These are phyloP conservation scores for Centropyge bicolor DNA, from an alignment of 2,797 vertebrate genomes.

Conservation along the genomic window DNA sequence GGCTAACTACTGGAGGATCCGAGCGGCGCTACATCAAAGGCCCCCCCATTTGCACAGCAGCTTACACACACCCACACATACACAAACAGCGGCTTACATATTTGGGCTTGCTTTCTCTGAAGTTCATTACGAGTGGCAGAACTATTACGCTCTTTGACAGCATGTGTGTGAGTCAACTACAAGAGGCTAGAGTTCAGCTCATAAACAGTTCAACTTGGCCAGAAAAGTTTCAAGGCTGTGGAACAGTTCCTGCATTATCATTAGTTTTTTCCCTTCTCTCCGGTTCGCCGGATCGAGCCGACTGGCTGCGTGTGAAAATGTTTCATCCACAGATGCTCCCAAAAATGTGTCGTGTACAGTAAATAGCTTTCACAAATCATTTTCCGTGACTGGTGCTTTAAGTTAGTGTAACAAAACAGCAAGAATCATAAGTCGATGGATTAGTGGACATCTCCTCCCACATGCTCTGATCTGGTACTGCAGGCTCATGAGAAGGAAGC, in stretches of 20 bases:
- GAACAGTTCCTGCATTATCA: constrained; percentile 27
- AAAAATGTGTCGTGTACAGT: constrained; percentile 35
- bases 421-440: constrained; percentile 62
- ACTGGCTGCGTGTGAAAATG: constrained; percentile 24
- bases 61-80: constrained; percentile 82
- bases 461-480: constrained; percentile 70
- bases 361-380: constrained; percentile 48
- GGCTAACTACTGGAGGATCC: constrained; percentile 74
- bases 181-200: constrained; percentile 59
- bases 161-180: constrained; percentile 59
- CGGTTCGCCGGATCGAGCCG: neutral
- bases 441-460: constrained; percentile 75
- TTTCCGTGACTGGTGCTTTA: constrained; percentile 64
- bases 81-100: constrained; percentile 82
- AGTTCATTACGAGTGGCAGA: constrained; percentile 79
- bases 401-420: constrained; percentile 67
- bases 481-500: constrained; percentile 65
- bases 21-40: constrained; percentile 81
- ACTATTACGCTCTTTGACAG: constrained; percentile 74
- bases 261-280: constrained; percentile 24
- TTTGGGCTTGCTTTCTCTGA: constrained; percentile 80
- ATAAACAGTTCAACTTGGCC: constrained; percentile 51
- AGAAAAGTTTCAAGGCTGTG: constrained; percentile 41
- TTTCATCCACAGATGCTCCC: constrained; percentile 29
- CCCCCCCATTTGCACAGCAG: constrained; percentile 77